Conservation (phyloP, 2,888 invertebrate genomes). For the Cryptophagus acutangulus region DNA sequence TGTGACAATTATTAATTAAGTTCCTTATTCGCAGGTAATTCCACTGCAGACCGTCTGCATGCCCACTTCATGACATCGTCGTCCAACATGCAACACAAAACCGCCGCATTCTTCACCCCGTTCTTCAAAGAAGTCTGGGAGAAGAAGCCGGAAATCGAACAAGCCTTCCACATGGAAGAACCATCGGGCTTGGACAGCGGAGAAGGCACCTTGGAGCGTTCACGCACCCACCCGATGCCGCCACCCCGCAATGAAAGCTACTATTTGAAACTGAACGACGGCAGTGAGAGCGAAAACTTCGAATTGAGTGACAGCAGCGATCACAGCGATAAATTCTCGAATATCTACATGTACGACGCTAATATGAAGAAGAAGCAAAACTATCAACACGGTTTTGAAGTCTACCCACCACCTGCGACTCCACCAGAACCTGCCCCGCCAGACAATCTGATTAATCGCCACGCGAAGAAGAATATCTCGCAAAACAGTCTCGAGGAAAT, state of each 20-base stretch:
- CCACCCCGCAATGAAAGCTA: constrained; percentile 77
- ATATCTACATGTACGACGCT: constrained; percentile 58
- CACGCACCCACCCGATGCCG: constrained; percentile 59
- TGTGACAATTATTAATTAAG: too few species aligned
- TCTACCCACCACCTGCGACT: constrained; percentile 77
- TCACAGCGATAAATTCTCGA: constrained; percentile 62
- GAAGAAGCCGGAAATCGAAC: constrained; percentile 90
- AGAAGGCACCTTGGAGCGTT: constrained; percentile 68
- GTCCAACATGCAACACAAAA: constrained; percentile 78
- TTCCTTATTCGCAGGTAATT: too few species aligned
- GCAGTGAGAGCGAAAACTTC: constrained; percentile 63
- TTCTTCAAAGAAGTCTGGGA: constrained; percentile 97
- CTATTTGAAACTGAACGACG: constrained; percentile 58
- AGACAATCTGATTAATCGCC: constrained; percentile 56
- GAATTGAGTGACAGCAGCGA: constrained; percentile 61
- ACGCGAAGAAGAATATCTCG: constrained; percentile 51
- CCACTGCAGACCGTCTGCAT: constrained; percentile 80
- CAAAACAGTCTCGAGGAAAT: constrained; percentile 64
- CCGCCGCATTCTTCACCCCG: constrained; percentile 90
- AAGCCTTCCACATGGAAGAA: constrained; percentile 85
- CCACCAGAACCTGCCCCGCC: constrained; percentile 83
- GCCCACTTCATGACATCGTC: constrained; percentile 92
- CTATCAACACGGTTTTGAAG: constrained; percentile 65
- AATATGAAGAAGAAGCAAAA: constrained; percentile 42
- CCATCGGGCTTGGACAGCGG: constrained; percentile 58